Percentiles rank a stretch among this genome's conserved stretches.
phyloP scores from a whole-genome alignment of 2,888 invertebrate genomes.

The Parasteatoda lunata region DNA sequence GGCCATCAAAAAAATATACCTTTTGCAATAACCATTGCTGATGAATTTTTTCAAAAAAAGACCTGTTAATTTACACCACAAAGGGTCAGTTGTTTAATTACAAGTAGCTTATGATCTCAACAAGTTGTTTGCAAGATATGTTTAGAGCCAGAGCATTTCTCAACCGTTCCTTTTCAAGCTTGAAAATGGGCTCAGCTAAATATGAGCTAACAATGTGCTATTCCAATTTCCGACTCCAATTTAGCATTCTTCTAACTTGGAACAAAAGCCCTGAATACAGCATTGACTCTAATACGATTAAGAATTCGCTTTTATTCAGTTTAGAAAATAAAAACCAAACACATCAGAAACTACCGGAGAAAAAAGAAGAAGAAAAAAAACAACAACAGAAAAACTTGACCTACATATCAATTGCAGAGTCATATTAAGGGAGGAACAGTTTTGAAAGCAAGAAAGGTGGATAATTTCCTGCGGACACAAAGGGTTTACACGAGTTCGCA shows the following conservation, averaged over 20 bases:
- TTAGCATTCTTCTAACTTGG: slow-evolving; percentile 27
- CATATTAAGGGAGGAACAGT: slow-evolving; percentile 20
- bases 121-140: no score
- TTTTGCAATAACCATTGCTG: no score
- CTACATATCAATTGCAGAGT: slow-evolving; percentile 45
- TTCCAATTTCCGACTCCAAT: not conserved
- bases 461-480: slow-evolving; percentile 54
- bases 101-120: no score
- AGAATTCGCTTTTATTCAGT: slow-evolving; percentile 42
- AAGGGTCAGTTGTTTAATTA: no score
- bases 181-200: not conserved
- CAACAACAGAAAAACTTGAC: slow-evolving; percentile 40
- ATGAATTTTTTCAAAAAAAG: no score
- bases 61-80: no score
- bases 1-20: no score
- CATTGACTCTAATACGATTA: slow-evolving; percentile 46
- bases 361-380: no score
- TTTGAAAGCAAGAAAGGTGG: slow-evolving; percentile 19
- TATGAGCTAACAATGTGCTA: slow-evolving; percentile 3
- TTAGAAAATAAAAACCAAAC: slow-evolving; percentile 37
- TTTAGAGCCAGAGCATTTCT: not conserved
- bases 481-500: slow-evolving; percentile 32
- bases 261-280: slow-evolving; percentile 29
- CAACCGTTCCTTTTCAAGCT: not conserved
- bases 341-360: not conserved